Percentiles rank a stretch among this genome's conserved stretches.
phyloP scores from a whole-genome alignment of 2,113 vertebrate species.

The Carlito syrichta region DNA sequence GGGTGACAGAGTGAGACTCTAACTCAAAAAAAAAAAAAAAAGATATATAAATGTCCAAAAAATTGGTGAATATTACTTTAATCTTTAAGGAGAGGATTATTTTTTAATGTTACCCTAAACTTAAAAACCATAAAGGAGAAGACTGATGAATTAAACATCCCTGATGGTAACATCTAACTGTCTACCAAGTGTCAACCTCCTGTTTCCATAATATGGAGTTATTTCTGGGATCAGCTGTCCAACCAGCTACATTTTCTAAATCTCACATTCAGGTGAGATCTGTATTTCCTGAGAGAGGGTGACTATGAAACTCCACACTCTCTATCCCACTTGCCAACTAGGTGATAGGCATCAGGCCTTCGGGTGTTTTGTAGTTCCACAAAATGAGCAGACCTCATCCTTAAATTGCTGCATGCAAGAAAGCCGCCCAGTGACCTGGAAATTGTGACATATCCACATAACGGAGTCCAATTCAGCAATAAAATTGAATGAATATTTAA shows the following conservation, averaged over 20 bases:
- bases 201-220: not conserved
- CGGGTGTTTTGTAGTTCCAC: not conserved
- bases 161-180: not conserved
- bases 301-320: not conserved
- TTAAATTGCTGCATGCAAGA: not conserved
- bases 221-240: not conserved
- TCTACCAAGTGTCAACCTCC: not conserved
- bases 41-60: not conserved
- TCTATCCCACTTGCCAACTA: not conserved
- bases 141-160: not conserved
- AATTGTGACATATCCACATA: not conserved
- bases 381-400: not conserved
- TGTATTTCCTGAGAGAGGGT: not conserved
- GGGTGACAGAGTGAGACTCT: too few species aligned
- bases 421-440: not conserved
- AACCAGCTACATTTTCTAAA: not conserved
- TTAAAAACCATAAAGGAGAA: not conserved
- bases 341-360: not conserved
- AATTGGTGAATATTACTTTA: not conserved
- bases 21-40: too few species aligned
- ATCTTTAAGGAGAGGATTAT: not conserved
- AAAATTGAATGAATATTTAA: not conserved
- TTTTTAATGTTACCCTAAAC: not conserved
- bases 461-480: not conserved
- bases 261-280: not conserved